Evolutionary conservation across 2,888 invertebrate species (phyloP).

Genomic region (Lasioglossum leucozonium): DNA sequence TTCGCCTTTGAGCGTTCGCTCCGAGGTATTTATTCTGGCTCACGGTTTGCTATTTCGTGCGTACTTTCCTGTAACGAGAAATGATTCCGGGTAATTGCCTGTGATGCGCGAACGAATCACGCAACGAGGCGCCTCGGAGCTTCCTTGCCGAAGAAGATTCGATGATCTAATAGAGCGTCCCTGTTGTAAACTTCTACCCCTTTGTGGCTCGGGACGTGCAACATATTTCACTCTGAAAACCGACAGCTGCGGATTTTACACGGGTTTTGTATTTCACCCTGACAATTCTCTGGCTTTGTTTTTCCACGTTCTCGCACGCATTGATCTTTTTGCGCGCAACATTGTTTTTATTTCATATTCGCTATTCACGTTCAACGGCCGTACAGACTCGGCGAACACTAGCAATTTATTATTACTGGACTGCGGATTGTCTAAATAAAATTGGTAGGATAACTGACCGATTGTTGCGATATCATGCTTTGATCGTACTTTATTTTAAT

Average conservation of each 20-base stretch:
- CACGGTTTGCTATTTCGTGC: background rate
- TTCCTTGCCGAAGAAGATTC: background rate
- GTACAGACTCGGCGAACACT: background rate
- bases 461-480: too few relatives aligned
- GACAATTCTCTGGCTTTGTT: background rate
- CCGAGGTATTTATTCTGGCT: conserved; percentile 26
- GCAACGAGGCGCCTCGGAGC: background rate
- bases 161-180: conserved; percentile 10
- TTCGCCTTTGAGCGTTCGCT: conserved; percentile 30
- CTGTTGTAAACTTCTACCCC: background rate
- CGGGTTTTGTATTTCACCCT: background rate
- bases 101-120: background rate
- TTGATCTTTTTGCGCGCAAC: background rate
- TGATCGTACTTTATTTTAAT: too few relatives aligned
- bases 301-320: background rate
- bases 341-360: background rate
- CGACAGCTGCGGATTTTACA: background rate
- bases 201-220: background rate
- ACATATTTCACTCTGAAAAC: background rate
- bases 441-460: too few relatives aligned
- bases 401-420: background rate
- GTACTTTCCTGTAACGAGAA: conserved; percentile 30
- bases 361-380: background rate
- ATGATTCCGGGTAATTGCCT: conserved; percentile 24
- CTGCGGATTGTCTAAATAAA: background rate